Percentiles rank a stretch among this genome's conserved stretches.
phyloP scores from a whole-genome alignment of 2,888 invertebrate genomes.

The Mythimna albipuncta region DNA sequence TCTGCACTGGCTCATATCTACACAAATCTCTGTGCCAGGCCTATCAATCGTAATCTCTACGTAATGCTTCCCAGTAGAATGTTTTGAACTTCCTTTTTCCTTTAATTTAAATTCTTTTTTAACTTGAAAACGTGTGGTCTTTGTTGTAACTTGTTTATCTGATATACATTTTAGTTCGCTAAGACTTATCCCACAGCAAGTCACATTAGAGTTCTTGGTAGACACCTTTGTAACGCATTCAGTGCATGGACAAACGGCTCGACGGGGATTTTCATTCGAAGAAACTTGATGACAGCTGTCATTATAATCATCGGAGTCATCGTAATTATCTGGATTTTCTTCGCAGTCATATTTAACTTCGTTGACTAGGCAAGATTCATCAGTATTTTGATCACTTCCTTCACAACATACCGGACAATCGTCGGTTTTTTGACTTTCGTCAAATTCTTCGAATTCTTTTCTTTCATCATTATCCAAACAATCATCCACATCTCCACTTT shows the following conservation, averaged over 20 bases:
- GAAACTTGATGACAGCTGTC: neutral
- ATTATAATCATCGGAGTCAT: neutral
- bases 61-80: slow-evolving; percentile 54
- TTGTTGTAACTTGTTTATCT: slow-evolving; percentile 20
- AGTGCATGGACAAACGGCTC: slow-evolving; percentile 23
- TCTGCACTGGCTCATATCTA: slow-evolving; percentile 31
- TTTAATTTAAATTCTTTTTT: slow-evolving; percentile 28
- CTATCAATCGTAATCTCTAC: slow-evolving; percentile 74
- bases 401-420: neutral
- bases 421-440: neutral
- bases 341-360: slow-evolving; percentile 4
- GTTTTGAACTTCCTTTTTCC: slow-evolving; percentile 39
- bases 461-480: neutral
- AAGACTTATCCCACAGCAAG: neutral
- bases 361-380: neutral
- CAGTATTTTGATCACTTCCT: neutral
- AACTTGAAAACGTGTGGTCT: slow-evolving; percentile 14
- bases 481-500: neutral
- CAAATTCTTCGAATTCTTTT: slow-evolving; percentile 1
- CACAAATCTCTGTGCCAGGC: slow-evolving; percentile 66
- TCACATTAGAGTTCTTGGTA: neutral
- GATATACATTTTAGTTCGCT: neutral
- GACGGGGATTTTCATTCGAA: neutral
- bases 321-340: neutral
- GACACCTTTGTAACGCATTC: slow-evolving; percentile 16